phyloP scores from a whole-genome alignment of 2,113 vertebrate genomes.

The Pampusana beccarii region DNA sequence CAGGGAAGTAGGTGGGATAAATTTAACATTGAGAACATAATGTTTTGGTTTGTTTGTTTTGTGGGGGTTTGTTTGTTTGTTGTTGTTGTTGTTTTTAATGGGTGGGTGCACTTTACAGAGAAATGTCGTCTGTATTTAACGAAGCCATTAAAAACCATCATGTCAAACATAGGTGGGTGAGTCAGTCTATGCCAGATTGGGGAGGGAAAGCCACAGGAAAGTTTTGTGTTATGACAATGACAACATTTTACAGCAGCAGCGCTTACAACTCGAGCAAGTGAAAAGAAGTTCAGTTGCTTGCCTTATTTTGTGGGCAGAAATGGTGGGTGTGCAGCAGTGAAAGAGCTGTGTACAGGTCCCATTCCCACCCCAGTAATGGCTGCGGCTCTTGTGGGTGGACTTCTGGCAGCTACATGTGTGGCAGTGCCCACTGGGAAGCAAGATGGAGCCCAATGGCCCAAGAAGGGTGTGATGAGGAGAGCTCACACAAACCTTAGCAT shows the following conservation, averaged over 20 bases:
- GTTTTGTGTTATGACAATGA: accelerated
- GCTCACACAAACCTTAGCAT: not conserved
- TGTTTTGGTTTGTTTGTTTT: too few relatives aligned
- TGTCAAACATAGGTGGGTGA: not conserved
- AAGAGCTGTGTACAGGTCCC: not conserved
- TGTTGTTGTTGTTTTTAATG: too few relatives aligned
- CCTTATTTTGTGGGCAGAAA: not conserved
- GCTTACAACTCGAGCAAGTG: not conserved
- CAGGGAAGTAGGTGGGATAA: not conserved
- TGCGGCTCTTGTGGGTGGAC: accelerated
- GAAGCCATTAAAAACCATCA: not conserved
- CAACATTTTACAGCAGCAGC: not conserved
- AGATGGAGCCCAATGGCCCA: not conserved
- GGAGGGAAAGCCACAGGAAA: not conserved
- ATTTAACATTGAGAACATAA: not conserved
- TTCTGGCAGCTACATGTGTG: accelerated
- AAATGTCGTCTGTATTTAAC: not conserved
- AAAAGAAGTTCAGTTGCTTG: not conserved
- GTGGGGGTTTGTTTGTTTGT: too few relatives aligned
- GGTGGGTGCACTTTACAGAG: not conserved
- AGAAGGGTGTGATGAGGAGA: not conserved
- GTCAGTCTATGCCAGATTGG: not conserved
- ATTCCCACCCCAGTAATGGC: not conserved
- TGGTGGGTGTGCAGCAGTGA: not conserved
- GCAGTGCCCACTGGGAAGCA: accelerated